Evolutionary conservation across 2,113 vertebrate genomes (phyloP).

Genomic region (Rousettus leschenaultii): DNA sequence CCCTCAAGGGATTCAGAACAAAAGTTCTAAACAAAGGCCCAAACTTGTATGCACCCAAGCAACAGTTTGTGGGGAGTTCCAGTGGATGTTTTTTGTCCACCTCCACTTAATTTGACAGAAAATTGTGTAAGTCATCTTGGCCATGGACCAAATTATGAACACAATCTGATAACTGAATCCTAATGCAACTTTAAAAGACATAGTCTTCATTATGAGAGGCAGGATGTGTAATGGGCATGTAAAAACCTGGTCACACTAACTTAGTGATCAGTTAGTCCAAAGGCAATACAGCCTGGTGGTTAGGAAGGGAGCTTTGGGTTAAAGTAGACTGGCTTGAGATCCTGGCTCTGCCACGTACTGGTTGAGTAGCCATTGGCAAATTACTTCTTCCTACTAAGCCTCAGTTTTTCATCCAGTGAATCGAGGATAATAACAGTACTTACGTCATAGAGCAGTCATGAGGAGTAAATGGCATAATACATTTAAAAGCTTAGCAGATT

Average conservation of each 20-base stretch:
- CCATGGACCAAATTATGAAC: not conserved
- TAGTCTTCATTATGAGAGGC: not conserved
- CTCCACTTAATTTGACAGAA: conserved; percentile 7
- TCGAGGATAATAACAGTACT: not conserved
- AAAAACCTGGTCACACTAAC: not conserved
- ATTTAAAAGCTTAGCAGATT: not conserved
- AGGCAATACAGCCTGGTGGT: not conserved
- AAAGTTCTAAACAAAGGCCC: conserved; percentile 18
- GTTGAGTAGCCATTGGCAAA: not conserved
- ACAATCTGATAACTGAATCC: not conserved
- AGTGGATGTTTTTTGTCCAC: not conserved
- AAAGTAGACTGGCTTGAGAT: not conserved
- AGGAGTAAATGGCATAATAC: not conserved
- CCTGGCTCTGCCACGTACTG: not conserved
- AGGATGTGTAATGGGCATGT: not conserved
- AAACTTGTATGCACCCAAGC: not conserved
- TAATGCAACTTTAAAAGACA: not conserved
- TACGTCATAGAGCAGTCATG: conserved; percentile 36
- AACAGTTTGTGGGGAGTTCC: not conserved
- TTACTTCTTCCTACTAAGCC: not conserved
- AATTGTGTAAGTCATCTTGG: conserved; percentile 12
- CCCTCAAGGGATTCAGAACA: conserved; percentile 19
- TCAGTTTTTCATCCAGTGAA: not conserved
- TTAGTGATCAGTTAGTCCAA: not conserved
- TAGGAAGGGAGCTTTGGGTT: not conserved